A percentile compares a stretch with the other conserved stretches of the same genome.
phyloP scores from a whole-genome alignment of 2,888 invertebrate genomes.

The Rhamnusium bicolor region DNA sequence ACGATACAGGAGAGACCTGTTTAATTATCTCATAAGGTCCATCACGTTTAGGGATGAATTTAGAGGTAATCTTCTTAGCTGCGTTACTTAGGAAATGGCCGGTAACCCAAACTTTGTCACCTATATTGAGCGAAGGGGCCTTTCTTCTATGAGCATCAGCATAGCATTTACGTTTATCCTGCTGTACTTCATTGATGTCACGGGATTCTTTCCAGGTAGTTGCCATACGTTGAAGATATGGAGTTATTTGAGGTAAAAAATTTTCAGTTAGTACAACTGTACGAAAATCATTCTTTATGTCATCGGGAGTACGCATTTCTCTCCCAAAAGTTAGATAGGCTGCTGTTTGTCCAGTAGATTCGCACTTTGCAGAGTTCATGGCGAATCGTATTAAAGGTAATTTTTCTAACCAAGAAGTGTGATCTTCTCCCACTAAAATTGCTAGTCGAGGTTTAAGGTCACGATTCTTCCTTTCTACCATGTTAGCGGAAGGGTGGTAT shows the following conservation, averaged over 20 bases:
- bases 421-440: slow-evolving; percentile 56
- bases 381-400: slow-evolving; percentile 64
- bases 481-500: slow-evolving; percentile 45
- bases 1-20: no score
- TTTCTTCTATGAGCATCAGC: neutral
- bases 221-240: no score
- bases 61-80: neutral
- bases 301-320: slow-evolving; percentile 61
- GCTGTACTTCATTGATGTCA: no score
- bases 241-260: slow-evolving; percentile 55
- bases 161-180: neutral
- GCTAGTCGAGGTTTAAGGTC: slow-evolving; percentile 60
- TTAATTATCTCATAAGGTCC: no score
- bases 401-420: slow-evolving; percentile 60
- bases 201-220: slow-evolving; percentile 25
- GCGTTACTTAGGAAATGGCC: neutral
- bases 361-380: slow-evolving; percentile 61
- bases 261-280: neutral
- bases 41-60: no score
- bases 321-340: slow-evolving; percentile 62
- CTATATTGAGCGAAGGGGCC: neutral
- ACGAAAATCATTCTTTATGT: slow-evolving; percentile 49
- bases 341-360: slow-evolving; percentile 59
- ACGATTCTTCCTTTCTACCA: slow-evolving; percentile 52
- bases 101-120: neutral